Conservation (phyloP, 2,797 vertebrate species). For the Myiothlypis chrysogaster region DNA sequence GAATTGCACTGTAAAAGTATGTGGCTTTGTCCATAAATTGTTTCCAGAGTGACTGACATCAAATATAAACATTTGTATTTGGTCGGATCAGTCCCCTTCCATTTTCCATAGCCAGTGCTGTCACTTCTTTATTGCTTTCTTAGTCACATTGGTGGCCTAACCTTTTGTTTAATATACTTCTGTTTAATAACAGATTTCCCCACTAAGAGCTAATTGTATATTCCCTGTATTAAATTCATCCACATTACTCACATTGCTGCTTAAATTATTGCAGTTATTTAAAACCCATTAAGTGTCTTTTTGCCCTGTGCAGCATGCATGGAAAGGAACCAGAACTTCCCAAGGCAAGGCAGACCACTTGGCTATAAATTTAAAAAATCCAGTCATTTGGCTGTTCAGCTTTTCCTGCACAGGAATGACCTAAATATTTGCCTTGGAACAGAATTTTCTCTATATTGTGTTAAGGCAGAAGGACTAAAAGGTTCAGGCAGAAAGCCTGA, state of each 20-base stretch:
- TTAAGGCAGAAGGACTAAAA: background rate
- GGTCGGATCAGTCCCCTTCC: background rate
- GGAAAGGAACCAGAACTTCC: background rate
- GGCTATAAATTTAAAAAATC: background rate
- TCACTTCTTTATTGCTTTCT: background rate
- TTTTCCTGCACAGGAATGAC: background rate
- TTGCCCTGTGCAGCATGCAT: background rate
- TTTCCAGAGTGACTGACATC: background rate
- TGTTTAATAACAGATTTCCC: background rate
- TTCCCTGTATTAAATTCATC: background rate
- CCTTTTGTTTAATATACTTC: background rate
- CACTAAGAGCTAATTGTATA: background rate
- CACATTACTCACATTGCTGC: background rate
- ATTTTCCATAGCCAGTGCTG: background rate
- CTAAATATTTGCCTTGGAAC: background rate
- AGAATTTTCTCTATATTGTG: background rate
- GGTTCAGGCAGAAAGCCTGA: background rate
- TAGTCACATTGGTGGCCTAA: background rate
- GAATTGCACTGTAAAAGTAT: background rate
- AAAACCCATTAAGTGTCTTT: background rate
- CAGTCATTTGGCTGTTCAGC: background rate
- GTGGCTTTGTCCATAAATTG: background rate
- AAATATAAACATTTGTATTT: background rate
- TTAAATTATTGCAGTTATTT: background rate
- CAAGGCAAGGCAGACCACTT: background rate